phyloP scores from a whole-genome alignment of 2,113 vertebrate species.

The Gambusia affinis region DNA sequence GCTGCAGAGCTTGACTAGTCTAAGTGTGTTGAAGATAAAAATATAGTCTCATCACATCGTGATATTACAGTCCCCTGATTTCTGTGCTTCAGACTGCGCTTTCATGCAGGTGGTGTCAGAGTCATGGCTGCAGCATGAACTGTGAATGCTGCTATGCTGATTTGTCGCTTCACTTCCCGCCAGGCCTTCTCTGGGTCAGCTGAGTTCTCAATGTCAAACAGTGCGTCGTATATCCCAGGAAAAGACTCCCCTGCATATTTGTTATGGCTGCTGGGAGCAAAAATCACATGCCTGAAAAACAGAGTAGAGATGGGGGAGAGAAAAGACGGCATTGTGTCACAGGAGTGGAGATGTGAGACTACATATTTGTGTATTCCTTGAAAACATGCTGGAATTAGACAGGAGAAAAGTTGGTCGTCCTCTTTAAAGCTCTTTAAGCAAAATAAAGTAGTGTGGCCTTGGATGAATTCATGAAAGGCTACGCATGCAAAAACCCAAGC shows the following conservation, averaged over 20 bases:
- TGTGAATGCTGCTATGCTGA: constrained; percentile 89
- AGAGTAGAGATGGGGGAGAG: constrained; percentile 12
- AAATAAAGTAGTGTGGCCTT: too few species aligned
- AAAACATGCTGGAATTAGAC: background rate
- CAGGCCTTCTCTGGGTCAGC: constrained; percentile 79
- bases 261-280: constrained; percentile 94
- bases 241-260: constrained; percentile 93
- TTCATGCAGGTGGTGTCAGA: constrained; percentile 77
- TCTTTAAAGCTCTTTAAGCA: background rate
- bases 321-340: background rate
- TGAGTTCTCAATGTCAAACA: constrained; percentile 87
- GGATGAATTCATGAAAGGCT: background rate
- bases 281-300: constrained; percentile 87
- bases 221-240: constrained; percentile 91
- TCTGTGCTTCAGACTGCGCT: background rate
- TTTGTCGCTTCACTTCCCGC: constrained; percentile 89
- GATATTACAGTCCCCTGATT: background rate
- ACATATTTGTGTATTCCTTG: background rate
- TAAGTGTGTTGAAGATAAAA: background rate
- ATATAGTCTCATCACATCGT: background rate
- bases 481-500: too few species aligned
- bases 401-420: background rate
- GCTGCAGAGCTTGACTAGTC: background rate
- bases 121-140: constrained; percentile 89
- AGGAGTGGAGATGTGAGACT: background rate